phyloP scores from a whole-genome alignment of 2,797 vertebrate genomes.

The Corythornis leucogaster region DNA sequence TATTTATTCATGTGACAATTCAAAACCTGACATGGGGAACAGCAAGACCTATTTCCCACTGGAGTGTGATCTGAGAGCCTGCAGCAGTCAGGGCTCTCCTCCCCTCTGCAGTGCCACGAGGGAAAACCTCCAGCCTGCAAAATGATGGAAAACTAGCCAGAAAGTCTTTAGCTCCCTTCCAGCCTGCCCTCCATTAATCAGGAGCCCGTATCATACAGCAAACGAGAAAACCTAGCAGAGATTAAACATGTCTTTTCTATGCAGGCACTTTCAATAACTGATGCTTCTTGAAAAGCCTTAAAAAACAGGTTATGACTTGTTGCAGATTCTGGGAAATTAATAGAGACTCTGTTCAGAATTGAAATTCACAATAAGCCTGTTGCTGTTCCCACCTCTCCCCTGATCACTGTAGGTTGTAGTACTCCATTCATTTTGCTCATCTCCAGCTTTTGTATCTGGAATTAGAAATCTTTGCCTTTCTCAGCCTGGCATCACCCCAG shows the following conservation, averaged over 20 bases:
- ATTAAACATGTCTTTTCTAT: background rate
- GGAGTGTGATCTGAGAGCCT: background rate
- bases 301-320: background rate
- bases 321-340: background rate
- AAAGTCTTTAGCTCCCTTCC: background rate
- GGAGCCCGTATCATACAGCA: background rate
- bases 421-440: background rate
- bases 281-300: background rate
- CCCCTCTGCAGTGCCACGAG: rapidly evolving
- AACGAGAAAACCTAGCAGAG: background rate
- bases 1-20: background rate
- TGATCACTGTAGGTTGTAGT: background rate
- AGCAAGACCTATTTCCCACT: background rate
- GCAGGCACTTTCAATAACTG: background rate
- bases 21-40: background rate
- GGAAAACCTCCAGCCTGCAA: background rate
- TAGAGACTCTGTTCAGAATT: background rate
- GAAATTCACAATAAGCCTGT: background rate
- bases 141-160: background rate
- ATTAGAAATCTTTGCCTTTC: background rate
- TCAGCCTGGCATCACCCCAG: background rate
- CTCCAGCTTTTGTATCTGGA: background rate
- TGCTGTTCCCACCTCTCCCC: background rate
- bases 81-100: background rate
- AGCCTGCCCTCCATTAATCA: background rate